Conservation (phyloP, 2,113 vertebrate species). For the Rhodinocichla rosea region DNA sequence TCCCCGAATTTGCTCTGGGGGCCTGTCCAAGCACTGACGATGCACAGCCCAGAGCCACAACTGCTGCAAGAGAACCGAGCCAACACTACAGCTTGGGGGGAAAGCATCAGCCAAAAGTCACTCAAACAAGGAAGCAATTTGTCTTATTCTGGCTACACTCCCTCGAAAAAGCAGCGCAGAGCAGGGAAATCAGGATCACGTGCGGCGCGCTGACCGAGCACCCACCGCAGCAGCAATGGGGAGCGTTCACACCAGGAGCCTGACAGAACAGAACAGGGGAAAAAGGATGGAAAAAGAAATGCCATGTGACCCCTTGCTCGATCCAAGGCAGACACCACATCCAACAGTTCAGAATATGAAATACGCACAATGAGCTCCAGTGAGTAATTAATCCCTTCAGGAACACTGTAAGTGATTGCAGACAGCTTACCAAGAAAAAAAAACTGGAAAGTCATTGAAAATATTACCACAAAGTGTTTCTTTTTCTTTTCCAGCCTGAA, state of each 20-base stretch:
- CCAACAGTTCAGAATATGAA: slow-evolving; percentile 25
- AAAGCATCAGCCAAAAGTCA: slow-evolving; percentile 48
- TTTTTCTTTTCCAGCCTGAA: not conserved
- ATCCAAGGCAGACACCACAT: slow-evolving; percentile 12
- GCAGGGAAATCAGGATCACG: not conserved
- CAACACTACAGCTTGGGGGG: not conserved
- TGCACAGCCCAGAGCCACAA: not conserved
- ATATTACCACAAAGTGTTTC: slow-evolving; percentile 13
- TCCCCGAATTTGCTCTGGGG: not conserved
- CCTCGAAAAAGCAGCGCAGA: not conserved
- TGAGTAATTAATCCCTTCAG: slow-evolving; percentile 48
- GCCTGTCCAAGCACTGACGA: slow-evolving; percentile 2
- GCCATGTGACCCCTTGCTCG: not conserved
- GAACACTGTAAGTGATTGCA: slow-evolving; percentile 47
- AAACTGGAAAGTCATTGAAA: slow-evolving; percentile 37
- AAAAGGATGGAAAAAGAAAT: not conserved
- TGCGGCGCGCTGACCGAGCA: rapidly evolving
- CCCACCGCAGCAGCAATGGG: not conserved
- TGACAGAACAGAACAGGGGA: not conserved
- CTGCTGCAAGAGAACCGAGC: not conserved
- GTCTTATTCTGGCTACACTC: slow-evolving; percentile 28
- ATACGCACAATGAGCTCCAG: slow-evolving; percentile 23
- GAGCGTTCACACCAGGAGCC: not conserved
- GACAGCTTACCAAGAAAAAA: slow-evolving; percentile 43
- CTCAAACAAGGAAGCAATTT: slow-evolving; percentile 59